These are phyloP conservation scores for Sigmodon hispidus DNA, from an alignment of 2,113 vertebrate genomes.

Conservation along the genomic window DNA sequence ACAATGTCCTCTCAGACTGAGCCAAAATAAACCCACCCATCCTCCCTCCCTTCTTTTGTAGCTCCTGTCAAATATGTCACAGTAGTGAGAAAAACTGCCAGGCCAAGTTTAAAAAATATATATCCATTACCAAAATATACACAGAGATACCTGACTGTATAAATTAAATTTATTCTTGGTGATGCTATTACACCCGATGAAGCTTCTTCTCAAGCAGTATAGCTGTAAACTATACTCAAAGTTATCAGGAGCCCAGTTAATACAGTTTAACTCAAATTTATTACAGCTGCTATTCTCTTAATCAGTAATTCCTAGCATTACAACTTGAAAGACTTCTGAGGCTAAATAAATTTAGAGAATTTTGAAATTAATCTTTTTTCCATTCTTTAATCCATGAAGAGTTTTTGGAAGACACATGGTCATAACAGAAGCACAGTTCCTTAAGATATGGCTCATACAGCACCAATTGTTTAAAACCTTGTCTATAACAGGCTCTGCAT, in stretches of 20 bases:
- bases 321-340: not conserved
- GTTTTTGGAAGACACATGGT: not conserved
- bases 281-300: not conserved
- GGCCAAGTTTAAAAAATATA: not conserved
- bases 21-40: not conserved
- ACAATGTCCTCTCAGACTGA: not conserved
- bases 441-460: constrained; percentile 18
- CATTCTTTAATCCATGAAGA: not conserved
- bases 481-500: not conserved
- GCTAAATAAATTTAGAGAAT: constrained; percentile 27
- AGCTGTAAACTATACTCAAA: constrained; percentile 2
- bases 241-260: constrained; percentile 27
- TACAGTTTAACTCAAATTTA: constrained; percentile 18
- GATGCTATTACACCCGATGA: not conserved
- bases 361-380: constrained; percentile 2
- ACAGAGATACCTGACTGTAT: constrained; percentile 5
- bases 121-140: constrained; percentile 9
- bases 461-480: not conserved
- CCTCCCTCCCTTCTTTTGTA: not conserved
- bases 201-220: not conserved
- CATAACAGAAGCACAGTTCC: not conserved
- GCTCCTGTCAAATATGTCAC: not conserved
- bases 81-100: not conserved
- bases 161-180: not conserved
- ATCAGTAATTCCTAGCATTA: constrained; percentile 38